Conservation (phyloP, 2,888 invertebrate species). For the Hololepta plana region DNA sequence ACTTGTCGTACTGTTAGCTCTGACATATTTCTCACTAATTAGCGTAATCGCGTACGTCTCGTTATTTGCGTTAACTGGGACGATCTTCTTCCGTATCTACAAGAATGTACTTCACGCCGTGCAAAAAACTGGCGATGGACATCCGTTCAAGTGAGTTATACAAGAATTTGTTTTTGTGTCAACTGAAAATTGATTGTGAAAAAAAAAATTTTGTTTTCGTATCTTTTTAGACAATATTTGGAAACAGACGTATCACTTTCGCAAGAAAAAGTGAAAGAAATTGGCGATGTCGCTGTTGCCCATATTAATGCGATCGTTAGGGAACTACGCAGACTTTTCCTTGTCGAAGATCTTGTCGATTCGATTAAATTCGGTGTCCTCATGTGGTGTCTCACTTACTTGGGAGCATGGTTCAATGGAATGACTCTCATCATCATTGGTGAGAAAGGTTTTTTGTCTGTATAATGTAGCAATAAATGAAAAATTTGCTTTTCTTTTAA, state of each 20-base stretch:
- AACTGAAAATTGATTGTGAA: not conserved
- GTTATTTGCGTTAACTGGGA: constrained; percentile 66
- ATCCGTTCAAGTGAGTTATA: constrained; percentile 83
- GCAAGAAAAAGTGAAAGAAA: constrained; percentile 78
- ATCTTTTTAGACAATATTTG: constrained; percentile 49
- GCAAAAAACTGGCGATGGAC: constrained; percentile 91
- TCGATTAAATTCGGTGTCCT: constrained; percentile 88
- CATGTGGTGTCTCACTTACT: constrained; percentile 92
- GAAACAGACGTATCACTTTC: constrained; percentile 77
- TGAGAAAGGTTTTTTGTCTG: too few relatives aligned
- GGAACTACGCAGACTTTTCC: constrained; percentile 82
- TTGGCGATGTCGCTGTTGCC: constrained; percentile 71
- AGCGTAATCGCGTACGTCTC: constrained; percentile 88
- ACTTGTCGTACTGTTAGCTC: constrained; percentile 75
- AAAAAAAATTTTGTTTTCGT: constrained; percentile 1
- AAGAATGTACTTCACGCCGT: constrained; percentile 88
- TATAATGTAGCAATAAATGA: constrained; percentile 3
- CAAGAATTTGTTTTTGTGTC: constrained; percentile 1
- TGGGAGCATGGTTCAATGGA: constrained; percentile 98
- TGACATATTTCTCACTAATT: constrained; percentile 90
- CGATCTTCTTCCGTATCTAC: constrained; percentile 90
- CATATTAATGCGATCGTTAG: constrained; percentile 67
- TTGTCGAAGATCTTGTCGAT: constrained; percentile 93
- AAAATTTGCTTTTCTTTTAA: constrained; percentile 28
- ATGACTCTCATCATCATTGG: constrained; percentile 94